Evolutionary conservation across 2,888 invertebrate species (phyloP), one percentile per base, ranked within the genome.

Genomic region (Baccha elongata): DNA sequence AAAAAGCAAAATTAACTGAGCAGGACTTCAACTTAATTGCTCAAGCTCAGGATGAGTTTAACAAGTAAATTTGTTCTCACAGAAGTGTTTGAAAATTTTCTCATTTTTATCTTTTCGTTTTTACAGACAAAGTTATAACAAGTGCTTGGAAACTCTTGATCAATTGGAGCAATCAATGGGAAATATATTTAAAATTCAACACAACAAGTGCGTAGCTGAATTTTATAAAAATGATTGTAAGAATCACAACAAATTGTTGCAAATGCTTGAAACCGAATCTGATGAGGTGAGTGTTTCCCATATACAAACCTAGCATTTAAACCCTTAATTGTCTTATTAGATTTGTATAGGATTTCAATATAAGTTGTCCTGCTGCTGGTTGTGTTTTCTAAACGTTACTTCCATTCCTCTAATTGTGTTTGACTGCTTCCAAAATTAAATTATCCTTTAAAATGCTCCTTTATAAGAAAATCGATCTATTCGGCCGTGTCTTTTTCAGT

Each of bases 171-270:
- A 87, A 29, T 86, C 87, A 19, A 87, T 88, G 73, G 88, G 88
- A 44, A 85, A 75, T 3, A 84, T 46, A 40, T 68, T 85, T 13
- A 88, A 89, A 37, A 79, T 89, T 62, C 85, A 86, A 6, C 97
- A 97, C 87, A 98, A 98, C 88, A 95, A 95, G 90, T 94, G 95
- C 23, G 94, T 98, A 0, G 94, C 94, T 0, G 96, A 97, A 87
- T 97, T 95, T 90, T 96, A 94, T 89, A 93, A 93, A 83, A 93
- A 93, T 69, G 94, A 94, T 53, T 92, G 95, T 87, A 95, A 93
- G 86, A 94, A 95, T 86, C 93, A 95, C 11, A 95, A 95, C 67
- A 92, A 93, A 64, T 94, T 97, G 87, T 93, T 94, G 81, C 94
- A 94, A 87, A 92, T 93, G 62, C 91, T 97, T 19, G 92, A 93